phyloP scores from a whole-genome alignment of 2,113 vertebrate genomes.

The Aegotheles bennettii region DNA sequence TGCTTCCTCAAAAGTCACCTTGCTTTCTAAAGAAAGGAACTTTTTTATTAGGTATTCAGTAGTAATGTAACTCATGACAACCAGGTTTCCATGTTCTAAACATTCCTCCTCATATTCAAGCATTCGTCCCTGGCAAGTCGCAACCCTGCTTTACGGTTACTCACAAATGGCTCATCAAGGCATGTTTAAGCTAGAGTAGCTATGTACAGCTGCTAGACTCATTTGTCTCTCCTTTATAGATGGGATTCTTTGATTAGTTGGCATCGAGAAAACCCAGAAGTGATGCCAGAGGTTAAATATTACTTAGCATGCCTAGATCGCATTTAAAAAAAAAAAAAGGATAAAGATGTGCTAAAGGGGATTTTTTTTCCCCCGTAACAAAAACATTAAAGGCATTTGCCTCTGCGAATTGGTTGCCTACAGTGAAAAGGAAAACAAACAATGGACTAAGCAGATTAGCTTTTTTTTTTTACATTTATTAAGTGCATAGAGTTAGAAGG shows the following conservation, averaged over 20 bases:
- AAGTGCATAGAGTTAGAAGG: not conserved
- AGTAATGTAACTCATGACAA: not conserved
- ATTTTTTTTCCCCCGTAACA: not conserved
- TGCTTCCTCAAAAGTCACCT: not conserved
- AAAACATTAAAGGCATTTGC: not conserved
- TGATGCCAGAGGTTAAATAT: not conserved
- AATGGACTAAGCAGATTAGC: not conserved
- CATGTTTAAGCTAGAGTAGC: not conserved
- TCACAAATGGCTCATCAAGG: not conserved
- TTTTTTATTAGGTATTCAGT: not conserved
- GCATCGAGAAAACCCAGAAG: not conserved
- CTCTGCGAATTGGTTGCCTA: not conserved
- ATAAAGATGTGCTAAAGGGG: not conserved
- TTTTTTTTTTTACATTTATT: not conserved
- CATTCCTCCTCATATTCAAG: not conserved
- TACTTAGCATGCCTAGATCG: not conserved
- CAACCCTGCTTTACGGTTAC: not conserved
- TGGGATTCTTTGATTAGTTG: not conserved
- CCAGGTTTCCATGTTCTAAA: not conserved
- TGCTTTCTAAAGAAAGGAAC: not conserved
- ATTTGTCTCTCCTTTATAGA: not conserved
- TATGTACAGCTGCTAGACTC: not conserved
- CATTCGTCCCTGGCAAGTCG: not conserved
- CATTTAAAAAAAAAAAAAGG: not conserved
- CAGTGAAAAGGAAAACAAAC: not conserved